Evolutionary conservation across 92 coral and sea anemone species (phyloP).

Genomic region (Micromussa lordhowensis): DNA sequence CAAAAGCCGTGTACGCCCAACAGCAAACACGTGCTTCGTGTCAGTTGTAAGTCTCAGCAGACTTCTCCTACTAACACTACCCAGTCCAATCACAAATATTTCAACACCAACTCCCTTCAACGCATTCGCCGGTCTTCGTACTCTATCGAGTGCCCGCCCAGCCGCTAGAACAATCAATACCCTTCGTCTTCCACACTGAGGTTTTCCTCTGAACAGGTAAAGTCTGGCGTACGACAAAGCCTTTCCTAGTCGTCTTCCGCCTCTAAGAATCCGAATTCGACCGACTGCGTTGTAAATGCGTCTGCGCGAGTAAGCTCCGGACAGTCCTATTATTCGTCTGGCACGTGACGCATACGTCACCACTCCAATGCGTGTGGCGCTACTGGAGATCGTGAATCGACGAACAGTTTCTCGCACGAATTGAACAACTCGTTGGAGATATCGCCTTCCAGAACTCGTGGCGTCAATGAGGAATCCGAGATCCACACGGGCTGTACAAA

Average conservation of each 20-base stretch:
- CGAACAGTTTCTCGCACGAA: constrained; percentile 70
- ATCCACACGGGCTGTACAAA: constrained; percentile 64
- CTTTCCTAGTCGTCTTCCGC: constrained; percentile 56
- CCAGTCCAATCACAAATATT: constrained; percentile 61
- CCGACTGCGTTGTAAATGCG: constrained; percentile 38
- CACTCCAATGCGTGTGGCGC: constrained; percentile 74
- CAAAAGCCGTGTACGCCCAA: constrained; percentile 23
- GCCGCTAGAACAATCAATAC: constrained; percentile 69
- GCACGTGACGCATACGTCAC: constrained; percentile 66
- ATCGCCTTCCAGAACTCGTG: constrained; percentile 41
- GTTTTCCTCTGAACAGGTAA: constrained; percentile 70
- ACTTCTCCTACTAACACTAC: constrained; percentile 25
- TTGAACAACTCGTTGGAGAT: constrained; percentile 43
- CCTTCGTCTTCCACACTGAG: constrained; percentile 78
- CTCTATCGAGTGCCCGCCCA: constrained; percentile 74
- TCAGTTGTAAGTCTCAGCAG: constrained; percentile 55
- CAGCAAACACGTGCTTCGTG: constrained; percentile 54
- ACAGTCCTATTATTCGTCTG: constrained; percentile 37
- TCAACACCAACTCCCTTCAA: constrained; percentile 68
- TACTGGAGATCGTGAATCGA: constrained; percentile 68
- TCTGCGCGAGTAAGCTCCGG: constrained; percentile 10
- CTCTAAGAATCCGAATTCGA: constrained; percentile 42
- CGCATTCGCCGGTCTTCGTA: constrained; percentile 55
- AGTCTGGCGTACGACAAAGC: constrained; percentile 59
- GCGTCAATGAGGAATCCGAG: constrained; percentile 77